Base-by-base conservation (phyloP, 2,113 vertebrate species). In the Acinonyx jubatus region DNA sequence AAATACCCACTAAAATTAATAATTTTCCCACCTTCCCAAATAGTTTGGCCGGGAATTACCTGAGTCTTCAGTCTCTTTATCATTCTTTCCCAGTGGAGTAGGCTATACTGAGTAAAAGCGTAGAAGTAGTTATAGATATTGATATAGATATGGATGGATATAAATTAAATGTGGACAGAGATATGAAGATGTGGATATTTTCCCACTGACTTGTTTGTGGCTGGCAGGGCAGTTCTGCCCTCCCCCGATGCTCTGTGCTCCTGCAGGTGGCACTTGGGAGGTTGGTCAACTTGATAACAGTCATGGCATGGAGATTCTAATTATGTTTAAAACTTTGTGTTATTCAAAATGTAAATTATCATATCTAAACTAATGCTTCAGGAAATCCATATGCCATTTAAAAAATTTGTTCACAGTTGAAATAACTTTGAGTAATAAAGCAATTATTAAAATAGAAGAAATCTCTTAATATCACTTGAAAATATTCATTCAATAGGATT, bases 221-320 rank as follows among this genome's bases (percentile, higher is more conserved):
- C 27, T 41, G 10, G 0, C 9, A 38, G 18, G n/a, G 21, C 7
- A 31, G 29, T 48, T 11, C 25, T 3, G 0, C 45, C n/a, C 12
- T 3, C 78, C 12, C 31, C 21, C 2, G 16, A 4, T 31, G 3
- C 21, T n/a, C 36, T 2, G 4, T 0, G 1, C 38, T 52, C 7
- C 27, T 3, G 16, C 7, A 63, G 23, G n/a, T 0, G 33, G 6
- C 10, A 3, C 29, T 79, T 0, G 1, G 3, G 16, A 41, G 66
- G 23, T 57, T 69, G 2, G 29, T 68, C n/a, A 52, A 7, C n/a
- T 78, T 6, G n/a, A 2, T 41, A 19, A 19, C 55, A 21, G 16
- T 21, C 25, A 3, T 19, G n/a, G 5, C 15, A 48, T 87, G 57
- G 55, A 55, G 11, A 57, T 88, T 61, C 9, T 41, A 74, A 81